phyloP scores from a whole-genome alignment of 2,888 invertebrate genomes.

The Megalurothrips usitatus region DNA sequence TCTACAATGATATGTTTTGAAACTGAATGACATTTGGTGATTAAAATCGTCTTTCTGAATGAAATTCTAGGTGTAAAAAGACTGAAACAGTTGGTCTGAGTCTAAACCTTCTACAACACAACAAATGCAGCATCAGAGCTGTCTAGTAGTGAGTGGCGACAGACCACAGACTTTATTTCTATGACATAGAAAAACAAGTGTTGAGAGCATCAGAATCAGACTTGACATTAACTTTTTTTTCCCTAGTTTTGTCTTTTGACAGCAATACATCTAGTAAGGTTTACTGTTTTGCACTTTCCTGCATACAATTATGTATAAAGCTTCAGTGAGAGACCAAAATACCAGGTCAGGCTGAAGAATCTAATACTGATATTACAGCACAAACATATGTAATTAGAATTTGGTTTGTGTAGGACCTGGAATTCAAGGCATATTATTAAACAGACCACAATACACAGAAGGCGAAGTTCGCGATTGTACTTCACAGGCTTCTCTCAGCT shows the following conservation, averaged over 20 bases:
- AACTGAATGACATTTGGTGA: conserved; percentile 26
- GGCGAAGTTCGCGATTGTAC: conserved; percentile 20
- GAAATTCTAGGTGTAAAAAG: not conserved
- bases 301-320: not conserved
- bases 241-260: too few species aligned
- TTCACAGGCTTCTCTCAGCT: conserved; percentile 17
- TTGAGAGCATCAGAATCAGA: not conserved
- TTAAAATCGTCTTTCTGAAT: not conserved
- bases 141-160: not conserved
- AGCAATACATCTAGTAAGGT: not conserved
- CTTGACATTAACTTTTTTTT: not conserved
- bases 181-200: not conserved
- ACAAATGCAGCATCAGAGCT: conserved; percentile 17
- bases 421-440: conserved; percentile 4
- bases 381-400: not conserved
- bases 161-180: not conserved
- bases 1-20: conserved; percentile 27
- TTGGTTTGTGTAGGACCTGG: conserved; percentile 1
- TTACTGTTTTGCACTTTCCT: not conserved
- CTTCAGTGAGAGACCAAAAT: not conserved
- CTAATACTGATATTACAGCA: not conserved
- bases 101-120: conserved; percentile 1
- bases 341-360: not conserved
- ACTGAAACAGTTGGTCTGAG: not conserved
- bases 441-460: conserved; percentile 15